A percentile compares a stretch with the other conserved stretches of the same genome.
These are phyloP conservation scores for Notamacropus eugenii DNA, from an alignment of 2,797 vertebrate genomes.

Conservation along the genomic window DNA sequence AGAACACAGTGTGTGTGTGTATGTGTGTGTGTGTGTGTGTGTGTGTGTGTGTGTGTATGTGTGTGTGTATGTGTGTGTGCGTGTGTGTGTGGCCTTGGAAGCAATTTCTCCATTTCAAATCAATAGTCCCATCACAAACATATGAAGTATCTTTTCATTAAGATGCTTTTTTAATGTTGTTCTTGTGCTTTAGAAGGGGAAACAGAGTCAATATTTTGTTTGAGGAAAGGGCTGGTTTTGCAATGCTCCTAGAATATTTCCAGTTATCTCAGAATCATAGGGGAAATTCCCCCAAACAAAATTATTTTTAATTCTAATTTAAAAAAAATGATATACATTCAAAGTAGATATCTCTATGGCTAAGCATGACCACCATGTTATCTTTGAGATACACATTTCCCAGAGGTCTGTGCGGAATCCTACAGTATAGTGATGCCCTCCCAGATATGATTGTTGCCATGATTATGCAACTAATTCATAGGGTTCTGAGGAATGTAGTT, in stretches of 20 bases:
- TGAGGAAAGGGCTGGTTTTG: neutral
- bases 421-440: neutral
- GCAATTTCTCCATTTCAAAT: neutral
- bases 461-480: neutral
- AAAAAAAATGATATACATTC: neutral
- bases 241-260: neutral
- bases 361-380: neutral
- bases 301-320: slow-evolving; percentile 27
- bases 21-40: no score
- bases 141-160: neutral
- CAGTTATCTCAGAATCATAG: neutral
- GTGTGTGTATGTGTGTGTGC: no score
- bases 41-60: no score
- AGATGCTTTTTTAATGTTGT: neutral
- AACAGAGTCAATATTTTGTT: neutral
- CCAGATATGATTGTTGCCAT: neutral
- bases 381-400: neutral
- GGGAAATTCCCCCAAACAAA: neutral
- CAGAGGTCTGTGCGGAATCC: neutral
- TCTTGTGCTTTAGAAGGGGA: neutral
- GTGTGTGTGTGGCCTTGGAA: neutral
- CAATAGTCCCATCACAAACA: neutral
- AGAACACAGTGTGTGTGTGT: neutral
- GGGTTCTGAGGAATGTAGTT: neutral
- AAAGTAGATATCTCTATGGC: neutral